A percentile compares a stretch with the other conserved stretches of the same genome.
Evolutionary conservation across 2,888 invertebrate genomes (phyloP).

Genomic region (Andrena bicolor): DNA sequence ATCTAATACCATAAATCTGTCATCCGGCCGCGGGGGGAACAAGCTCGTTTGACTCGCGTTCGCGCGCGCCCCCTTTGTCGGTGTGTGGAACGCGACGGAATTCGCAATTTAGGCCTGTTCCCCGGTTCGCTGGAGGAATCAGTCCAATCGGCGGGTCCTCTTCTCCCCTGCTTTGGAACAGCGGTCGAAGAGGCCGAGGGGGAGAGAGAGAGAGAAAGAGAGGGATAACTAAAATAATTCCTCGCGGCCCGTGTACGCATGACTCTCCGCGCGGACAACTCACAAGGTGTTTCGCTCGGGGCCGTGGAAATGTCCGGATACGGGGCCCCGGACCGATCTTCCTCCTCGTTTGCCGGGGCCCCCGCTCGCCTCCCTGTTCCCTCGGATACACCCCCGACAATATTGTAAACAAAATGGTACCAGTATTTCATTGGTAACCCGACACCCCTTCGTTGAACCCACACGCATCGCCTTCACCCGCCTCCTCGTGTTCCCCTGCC

Average conservation of each 20-base stretch:
- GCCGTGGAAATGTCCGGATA: conserved; percentile 43
- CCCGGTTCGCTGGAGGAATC: conserved; percentile 62
- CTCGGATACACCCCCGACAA: conserved; percentile 78
- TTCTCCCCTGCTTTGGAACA: background rate
- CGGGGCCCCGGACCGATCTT: conserved; percentile 40
- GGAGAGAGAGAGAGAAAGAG: conserved; percentile 53
- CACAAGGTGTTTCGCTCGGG: conserved; percentile 67
- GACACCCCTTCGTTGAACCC: conserved; percentile 81
- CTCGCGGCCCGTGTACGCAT: conserved; percentile 76
- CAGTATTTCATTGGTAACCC: conserved; percentile 85
- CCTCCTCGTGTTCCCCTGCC: conserved; percentile 44
- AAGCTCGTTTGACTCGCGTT: conserved; percentile 59
- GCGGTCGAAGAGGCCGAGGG: conserved; percentile 49
- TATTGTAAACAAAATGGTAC: conserved; percentile 85
- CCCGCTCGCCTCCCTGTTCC: conserved; percentile 24
- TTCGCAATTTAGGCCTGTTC: conserved; percentile 59
- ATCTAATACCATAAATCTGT: conserved; percentile 63
- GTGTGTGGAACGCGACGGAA: conserved; percentile 61
- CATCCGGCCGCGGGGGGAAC: conserved; percentile 55
- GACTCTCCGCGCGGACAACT: conserved; percentile 74
- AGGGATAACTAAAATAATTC: conserved; percentile 71
- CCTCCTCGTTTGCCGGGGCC: conserved; percentile 53
- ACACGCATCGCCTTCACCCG: conserved; percentile 79
- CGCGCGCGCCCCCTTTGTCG: conserved; percentile 46
- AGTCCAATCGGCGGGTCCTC: conserved; percentile 68